Conservation (phyloP, 2,888 invertebrate genomes). For the Brassicogethes aeneus region DNA sequence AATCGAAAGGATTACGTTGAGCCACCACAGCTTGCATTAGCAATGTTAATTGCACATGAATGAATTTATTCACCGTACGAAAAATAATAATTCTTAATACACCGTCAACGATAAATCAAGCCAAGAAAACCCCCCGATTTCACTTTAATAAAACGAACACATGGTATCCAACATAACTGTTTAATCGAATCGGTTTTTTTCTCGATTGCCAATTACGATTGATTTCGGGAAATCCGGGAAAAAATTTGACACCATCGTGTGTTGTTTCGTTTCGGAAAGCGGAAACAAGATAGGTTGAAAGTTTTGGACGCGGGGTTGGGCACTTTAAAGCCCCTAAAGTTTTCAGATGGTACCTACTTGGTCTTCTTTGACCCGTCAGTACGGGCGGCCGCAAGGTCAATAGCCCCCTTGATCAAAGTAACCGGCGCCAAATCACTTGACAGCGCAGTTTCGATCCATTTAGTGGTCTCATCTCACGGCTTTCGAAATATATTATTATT, state of each 20-base stretch:
- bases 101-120: not conserved
- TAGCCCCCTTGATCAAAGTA: constrained; percentile 22
- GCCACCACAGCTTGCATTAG: too few species aligned
- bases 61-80: not conserved
- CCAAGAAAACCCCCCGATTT: constrained; percentile 13
- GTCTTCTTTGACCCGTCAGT: constrained; percentile 14
- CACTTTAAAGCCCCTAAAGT: constrained; percentile 12
- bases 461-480: constrained; percentile 19
- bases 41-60: constrained; percentile 1
- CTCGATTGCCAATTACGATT: not conserved
- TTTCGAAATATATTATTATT: constrained; percentile 21
- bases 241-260: not conserved
- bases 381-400: constrained; percentile 15
- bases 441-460: constrained; percentile 24
- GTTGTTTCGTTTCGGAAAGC: not conserved
- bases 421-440: constrained; percentile 22
- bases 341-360: constrained; percentile 16
- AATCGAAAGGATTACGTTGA: too few species aligned
- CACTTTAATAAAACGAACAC: constrained; percentile 17
- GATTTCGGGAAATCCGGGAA: not conserved
- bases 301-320: too few species aligned
- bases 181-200: not conserved
- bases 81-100: not conserved
- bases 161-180: constrained; percentile 9
- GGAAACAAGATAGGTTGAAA: not conserved